Evolutionary conservation across 2,113 vertebrate species (phyloP).

Genomic region (Lophura nycthemera): DNA sequence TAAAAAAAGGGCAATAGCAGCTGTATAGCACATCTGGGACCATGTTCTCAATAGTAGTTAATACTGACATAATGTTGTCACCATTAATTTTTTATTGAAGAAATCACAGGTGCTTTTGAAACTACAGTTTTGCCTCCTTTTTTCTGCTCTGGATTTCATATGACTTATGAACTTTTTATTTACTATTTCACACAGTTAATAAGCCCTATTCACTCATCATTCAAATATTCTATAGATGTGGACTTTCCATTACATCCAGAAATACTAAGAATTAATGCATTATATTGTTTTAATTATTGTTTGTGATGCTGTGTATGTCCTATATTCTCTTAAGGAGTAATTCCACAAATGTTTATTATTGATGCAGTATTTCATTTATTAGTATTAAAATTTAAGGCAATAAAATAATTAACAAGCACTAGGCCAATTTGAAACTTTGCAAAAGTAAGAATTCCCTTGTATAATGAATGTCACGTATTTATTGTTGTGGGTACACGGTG

Average conservation of each 20-base stretch:
- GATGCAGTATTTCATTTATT: not conserved
- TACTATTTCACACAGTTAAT: not conserved
- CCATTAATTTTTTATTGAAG: not conserved
- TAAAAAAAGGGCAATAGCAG: not conserved
- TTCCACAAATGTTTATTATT: not conserved
- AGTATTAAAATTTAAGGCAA: not conserved
- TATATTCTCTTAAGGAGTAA: not conserved
- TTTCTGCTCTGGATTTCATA: not conserved
- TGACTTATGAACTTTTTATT: not conserved
- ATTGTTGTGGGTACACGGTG: not conserved
- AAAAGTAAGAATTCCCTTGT: not conserved
- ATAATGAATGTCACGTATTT: not conserved
- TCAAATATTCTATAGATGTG: not conserved
- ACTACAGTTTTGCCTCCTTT: not conserved
- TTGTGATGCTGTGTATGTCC: not conserved
- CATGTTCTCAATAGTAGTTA: not conserved
- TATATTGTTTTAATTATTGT: not conserved
- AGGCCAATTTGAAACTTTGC: not conserved
- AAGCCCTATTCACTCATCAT: not conserved
- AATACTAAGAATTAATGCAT: not conserved
- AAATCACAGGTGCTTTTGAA: not conserved
- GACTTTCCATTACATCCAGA: not conserved
- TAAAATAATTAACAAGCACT: not conserved
- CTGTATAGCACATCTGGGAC: not conserved
- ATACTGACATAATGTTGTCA: not conserved